Evolutionary conservation across 64 coral and sea anemone genomes (phyloP).

Genomic region (Trachythela sp.): DNA sequence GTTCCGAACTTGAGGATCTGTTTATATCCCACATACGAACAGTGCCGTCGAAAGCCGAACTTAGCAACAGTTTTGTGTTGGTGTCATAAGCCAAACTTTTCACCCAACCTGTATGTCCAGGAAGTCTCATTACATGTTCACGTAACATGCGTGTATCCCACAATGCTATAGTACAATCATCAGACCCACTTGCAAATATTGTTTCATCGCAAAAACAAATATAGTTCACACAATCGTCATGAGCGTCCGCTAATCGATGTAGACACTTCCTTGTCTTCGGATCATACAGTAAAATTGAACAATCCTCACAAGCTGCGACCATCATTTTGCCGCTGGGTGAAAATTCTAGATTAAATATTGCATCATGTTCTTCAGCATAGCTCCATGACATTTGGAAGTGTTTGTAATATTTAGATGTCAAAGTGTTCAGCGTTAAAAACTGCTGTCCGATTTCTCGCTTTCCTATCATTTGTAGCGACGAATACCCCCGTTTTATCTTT

Average conservation of each 20-base stretch:
- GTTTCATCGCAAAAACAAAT: conserved; percentile 74
- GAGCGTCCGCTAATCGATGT: conserved; percentile 35
- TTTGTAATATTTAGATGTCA: conserved; percentile 74
- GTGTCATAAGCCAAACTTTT: conserved; percentile 83
- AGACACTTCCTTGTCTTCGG: conserved; percentile 53
- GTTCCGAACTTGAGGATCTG: conserved; percentile 28
- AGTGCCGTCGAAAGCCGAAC: conserved; percentile 93
- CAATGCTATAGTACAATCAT: conserved; percentile 76
- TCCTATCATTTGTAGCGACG: not conserved
- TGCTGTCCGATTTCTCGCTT: not conserved
- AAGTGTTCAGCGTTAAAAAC: not conserved
- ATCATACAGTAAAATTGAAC: conserved; percentile 67
- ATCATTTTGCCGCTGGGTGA: conserved; percentile 66
- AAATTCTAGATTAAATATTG: conserved; percentile 86
- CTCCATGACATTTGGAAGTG: conserved; percentile 45
- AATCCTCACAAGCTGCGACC: conserved; percentile 80
- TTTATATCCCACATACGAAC: conserved; percentile 78
- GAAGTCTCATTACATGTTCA: conserved; percentile 17
- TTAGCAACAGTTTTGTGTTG: conserved; percentile 48
- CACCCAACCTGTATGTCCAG: conserved; percentile 75
- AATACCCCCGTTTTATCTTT: not conserved
- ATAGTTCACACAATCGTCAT: conserved; percentile 76
- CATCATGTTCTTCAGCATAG: conserved; percentile 49
- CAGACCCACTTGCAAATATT: conserved; percentile 87
- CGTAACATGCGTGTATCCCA: conserved; percentile 87